These are phyloP conservation scores for Pantelozetes paolii DNA, from an alignment of 2,888 invertebrate species.

Conservation along the genomic window DNA sequence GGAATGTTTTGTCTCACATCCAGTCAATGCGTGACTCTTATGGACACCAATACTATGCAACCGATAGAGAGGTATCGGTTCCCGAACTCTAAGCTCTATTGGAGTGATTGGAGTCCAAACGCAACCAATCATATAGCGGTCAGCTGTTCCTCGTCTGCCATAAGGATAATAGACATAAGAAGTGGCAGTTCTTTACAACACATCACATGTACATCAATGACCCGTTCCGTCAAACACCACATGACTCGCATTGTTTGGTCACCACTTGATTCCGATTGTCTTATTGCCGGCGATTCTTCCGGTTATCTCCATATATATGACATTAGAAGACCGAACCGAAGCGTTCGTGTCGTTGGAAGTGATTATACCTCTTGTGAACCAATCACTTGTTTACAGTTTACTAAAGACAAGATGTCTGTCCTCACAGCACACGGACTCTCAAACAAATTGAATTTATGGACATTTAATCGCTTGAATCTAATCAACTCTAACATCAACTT, in stretches of 20 bases:
- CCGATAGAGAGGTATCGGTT: constrained; percentile 35
- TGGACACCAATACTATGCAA: constrained; percentile 37
- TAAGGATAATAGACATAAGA: constrained; percentile 40
- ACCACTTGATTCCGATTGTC: constrained; percentile 41
- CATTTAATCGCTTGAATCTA: constrained; percentile 22
- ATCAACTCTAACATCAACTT: constrained; percentile 40
- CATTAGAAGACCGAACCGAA: constrained; percentile 36
- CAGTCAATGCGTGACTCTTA: constrained; percentile 14
- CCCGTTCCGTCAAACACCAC: constrained; percentile 25
- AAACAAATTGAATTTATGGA: constrained; percentile 38
- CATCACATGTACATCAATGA: constrained; percentile 32
- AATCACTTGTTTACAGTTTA: constrained; percentile 35
- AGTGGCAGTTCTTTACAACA: constrained; percentile 37
- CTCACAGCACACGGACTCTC: constrained; percentile 33
- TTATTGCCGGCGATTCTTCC: constrained; percentile 42
- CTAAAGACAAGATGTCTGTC: constrained; percentile 38
- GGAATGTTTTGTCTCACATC: constrained; percentile 36
- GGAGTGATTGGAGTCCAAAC: constrained; percentile 40
- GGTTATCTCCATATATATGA: constrained; percentile 43
- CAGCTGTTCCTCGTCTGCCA: constrained; percentile 30
- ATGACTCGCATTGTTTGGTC: constrained; percentile 42
- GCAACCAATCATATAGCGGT: constrained; percentile 14
- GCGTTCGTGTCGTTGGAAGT: constrained; percentile 17
- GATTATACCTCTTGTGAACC: constrained; percentile 38
- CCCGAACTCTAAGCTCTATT: constrained; percentile 28